Percentiles rank a stretch among this genome's conserved stretches.
These are phyloP conservation scores for Ricordea florida DNA, from an alignment of 92 coral and sea anemone species.

Conservation along the genomic window DNA sequence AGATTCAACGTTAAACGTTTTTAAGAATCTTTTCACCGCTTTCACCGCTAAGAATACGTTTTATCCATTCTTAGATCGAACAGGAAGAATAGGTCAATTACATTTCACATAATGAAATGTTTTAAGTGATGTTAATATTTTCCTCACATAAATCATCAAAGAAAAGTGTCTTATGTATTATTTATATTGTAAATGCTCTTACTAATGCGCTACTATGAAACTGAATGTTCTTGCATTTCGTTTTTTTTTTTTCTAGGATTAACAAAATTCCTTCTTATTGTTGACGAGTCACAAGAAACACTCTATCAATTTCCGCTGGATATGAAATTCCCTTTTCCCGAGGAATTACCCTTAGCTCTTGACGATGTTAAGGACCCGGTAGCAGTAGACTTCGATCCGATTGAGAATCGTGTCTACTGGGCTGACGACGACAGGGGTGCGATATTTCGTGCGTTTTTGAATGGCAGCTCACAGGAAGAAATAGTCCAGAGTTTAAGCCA, in stretches of 20 bases:
- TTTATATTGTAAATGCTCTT: too few species aligned
- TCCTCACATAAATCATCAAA: too few species aligned
- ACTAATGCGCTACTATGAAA: too few species aligned
- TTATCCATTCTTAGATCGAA: too few species aligned
- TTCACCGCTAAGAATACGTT: too few species aligned
- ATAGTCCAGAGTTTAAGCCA: constrained; percentile 19
- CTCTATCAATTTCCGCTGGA: background rate
- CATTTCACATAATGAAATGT: too few species aligned
- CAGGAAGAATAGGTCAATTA: too few species aligned
- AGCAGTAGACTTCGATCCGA: constrained; percentile 67
- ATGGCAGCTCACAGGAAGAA: constrained; percentile 49
- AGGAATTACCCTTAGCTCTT: constrained; percentile 13
- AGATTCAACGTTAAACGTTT: too few species aligned
- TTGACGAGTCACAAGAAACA: background rate
- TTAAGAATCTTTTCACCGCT: too few species aligned
- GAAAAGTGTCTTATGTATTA: too few species aligned
- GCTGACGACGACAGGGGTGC: constrained; percentile 34
- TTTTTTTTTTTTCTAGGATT: background rate
- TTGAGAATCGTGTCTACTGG: constrained; percentile 71
- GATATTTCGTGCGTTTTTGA: constrained; percentile 61
- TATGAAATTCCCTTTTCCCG: background rate
- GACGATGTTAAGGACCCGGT: constrained; percentile 18
- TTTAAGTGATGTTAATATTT: too few species aligned
- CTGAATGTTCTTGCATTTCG: background rate
- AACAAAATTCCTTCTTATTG: constrained; percentile 26